These are phyloP conservation scores for Plectropomus leopardus DNA, from an alignment of 2,113 vertebrate genomes.

Conservation along the genomic window DNA sequence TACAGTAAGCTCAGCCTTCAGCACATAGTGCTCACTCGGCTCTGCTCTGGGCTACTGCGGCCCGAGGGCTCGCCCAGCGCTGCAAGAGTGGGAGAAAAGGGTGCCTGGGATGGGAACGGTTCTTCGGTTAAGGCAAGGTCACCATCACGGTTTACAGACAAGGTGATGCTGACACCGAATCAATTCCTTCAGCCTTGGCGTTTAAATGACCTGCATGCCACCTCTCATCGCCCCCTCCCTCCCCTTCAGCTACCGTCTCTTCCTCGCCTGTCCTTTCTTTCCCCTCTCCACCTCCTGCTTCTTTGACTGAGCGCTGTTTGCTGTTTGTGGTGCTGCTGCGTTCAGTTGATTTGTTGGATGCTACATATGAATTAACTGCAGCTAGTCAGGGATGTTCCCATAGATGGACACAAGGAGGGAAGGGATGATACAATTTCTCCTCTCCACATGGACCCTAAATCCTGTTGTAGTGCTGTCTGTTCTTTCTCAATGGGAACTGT, in stretches of 20 bases:
- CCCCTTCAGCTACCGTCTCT: constrained; percentile 22
- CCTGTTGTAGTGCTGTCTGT: background rate
- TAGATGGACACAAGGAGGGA: constrained; percentile 29
- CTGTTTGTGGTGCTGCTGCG: constrained; percentile 57
- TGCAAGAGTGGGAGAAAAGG: constrained; percentile 31
- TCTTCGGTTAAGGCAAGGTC: constrained; percentile 71
- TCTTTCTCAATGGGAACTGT: background rate
- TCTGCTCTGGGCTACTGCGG: constrained; percentile 41
- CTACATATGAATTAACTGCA: constrained; percentile 31
- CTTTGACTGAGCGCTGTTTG: constrained; percentile 50
- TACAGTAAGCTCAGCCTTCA: constrained; percentile 33
- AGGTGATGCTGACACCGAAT: constrained; percentile 77
- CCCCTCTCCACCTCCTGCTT: constrained; percentile 58
- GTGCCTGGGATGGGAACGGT: constrained; percentile 67
- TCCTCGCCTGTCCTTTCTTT: constrained; percentile 64
- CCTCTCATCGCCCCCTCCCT: constrained; percentile 72
- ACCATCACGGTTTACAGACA: constrained; percentile 65
- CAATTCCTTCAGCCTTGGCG: constrained; percentile 88
- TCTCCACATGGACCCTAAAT: constrained; percentile 7
- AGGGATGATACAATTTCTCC: background rate
- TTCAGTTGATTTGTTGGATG: constrained; percentile 52
- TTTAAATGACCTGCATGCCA: constrained; percentile 90
- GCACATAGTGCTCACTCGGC: constrained; percentile 21
- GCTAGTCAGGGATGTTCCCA: constrained; percentile 64
- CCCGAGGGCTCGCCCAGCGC: constrained; percentile 27